phyloP scores from a whole-genome alignment of 2,113 vertebrate species.

The Calonectris borealis region DNA sequence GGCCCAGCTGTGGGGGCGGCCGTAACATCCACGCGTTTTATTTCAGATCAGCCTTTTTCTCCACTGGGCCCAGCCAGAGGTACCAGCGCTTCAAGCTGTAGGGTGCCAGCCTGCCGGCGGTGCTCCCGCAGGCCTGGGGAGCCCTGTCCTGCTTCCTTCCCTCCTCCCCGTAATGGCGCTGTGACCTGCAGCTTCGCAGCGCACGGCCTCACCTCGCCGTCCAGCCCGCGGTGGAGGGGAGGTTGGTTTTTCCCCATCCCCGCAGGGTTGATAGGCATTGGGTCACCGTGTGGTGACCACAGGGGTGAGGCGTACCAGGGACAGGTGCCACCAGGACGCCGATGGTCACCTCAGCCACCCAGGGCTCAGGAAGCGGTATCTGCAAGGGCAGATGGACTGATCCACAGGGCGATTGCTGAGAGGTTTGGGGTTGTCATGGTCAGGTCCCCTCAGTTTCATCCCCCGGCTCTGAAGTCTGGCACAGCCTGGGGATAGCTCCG shows the following conservation, averaged over 20 bases:
- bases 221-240: background rate
- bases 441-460: accelerated
- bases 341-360: background rate
- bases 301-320: accelerated
- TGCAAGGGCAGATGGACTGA: accelerated
- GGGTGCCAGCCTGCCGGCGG: background rate
- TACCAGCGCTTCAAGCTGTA: accelerated
- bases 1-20: accelerated
- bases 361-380: accelerated
- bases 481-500: accelerated
- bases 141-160: background rate
- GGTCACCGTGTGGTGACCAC: accelerated
- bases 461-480: background rate
- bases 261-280: accelerated
- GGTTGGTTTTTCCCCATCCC: background rate
- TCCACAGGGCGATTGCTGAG: accelerated
- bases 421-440: background rate
- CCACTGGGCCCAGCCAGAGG: accelerated
- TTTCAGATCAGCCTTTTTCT: accelerated
- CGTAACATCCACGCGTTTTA: accelerated
- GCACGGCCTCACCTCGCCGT: accelerated
- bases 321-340: background rate
- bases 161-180: accelerated
- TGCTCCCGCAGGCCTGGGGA: background rate
- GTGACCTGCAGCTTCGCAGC: background rate